These are phyloP conservation scores for Bilobella aurantiaca DNA, from an alignment of 1,140 invertebrate genomes.

Conservation along the genomic window DNA sequence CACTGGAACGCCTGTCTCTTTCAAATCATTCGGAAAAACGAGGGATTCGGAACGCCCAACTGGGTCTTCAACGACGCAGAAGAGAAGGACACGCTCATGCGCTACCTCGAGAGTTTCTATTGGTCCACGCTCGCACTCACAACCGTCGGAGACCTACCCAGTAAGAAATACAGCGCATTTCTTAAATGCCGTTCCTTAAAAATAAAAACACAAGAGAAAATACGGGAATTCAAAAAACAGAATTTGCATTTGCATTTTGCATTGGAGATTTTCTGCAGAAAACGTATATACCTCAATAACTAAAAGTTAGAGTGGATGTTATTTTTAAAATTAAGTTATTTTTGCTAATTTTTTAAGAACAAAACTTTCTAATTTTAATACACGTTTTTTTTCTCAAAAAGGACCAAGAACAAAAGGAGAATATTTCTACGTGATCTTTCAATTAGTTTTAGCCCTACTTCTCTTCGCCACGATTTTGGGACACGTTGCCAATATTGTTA, in stretches of 20 bases:
- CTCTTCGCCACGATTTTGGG: conserved; percentile 85
- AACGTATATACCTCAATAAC: not conserved
- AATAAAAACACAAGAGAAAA: no score
- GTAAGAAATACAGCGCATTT: conserved; percentile 37
- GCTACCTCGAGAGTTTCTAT: conserved; percentile 95
- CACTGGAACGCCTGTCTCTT: conserved; percentile 99
- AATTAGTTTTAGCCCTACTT: conserved; percentile 78
- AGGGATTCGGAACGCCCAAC: conserved; percentile 80
- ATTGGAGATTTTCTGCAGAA: not conserved
- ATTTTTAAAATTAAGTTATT: not conserved
- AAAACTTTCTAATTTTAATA: not conserved
- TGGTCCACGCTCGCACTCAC: conserved; percentile 94
- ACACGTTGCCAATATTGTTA: conserved; percentile 90
- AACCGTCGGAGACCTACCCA: conserved; percentile 62
- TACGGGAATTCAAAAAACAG: no score
- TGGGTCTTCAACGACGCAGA: conserved; percentile 57
- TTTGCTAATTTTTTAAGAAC: not conserved
- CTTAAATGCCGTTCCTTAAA: no score
- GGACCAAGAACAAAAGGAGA: conserved; percentile 72
- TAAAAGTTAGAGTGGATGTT: no score
- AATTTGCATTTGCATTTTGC: no score
- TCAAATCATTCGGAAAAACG: conserved; percentile 88
- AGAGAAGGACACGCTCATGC: conserved; percentile 76
- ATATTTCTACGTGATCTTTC: conserved; percentile 79
- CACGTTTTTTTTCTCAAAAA: conserved; percentile 35